phyloP scores from a whole-genome alignment of 2,797 vertebrate genomes.

The Phoeniculus purpureus region DNA sequence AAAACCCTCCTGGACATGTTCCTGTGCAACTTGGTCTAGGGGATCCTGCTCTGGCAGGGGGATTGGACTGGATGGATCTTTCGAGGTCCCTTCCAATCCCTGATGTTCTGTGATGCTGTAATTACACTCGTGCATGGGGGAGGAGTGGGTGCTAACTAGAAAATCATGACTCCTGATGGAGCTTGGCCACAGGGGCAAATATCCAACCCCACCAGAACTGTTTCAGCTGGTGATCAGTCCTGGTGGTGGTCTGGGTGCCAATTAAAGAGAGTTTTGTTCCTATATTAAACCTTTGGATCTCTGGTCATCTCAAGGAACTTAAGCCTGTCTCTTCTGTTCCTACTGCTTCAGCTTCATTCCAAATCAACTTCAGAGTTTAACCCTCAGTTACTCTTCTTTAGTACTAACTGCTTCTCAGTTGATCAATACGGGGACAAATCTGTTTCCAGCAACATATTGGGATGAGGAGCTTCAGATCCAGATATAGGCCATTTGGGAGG shows the following conservation, averaged over 20 bases:
- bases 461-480: conserved; percentile 51
- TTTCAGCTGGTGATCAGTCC: not conserved
- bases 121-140: not conserved
- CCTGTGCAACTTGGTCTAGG: too few relatives aligned
- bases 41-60: too few relatives aligned
- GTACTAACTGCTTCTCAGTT: conserved; percentile 52
- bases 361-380: conserved; percentile 54
- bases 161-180: not conserved
- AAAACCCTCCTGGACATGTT: too few relatives aligned
- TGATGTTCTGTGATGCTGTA: not conserved
- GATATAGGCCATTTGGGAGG: conserved; percentile 57
- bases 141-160: not conserved
- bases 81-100: too few relatives aligned
- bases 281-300: conserved; percentile 32
- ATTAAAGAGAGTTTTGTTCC: not conserved
- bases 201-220: not conserved
- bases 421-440: conserved; percentile 41
- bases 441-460: conserved; percentile 48
- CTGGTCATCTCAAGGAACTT: conserved; percentile 37
- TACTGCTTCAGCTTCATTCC: conserved; percentile 45
- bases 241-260: not conserved
- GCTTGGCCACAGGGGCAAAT: not conserved
- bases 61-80: too few relatives aligned
- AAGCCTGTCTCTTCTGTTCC: conserved; percentile 43
- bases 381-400: conserved; percentile 50